Evolutionary conservation across 1,140 invertebrate genomes (phyloP), one percentile per base, ranked within the genome.

Genomic region (Cotesia vestalis): DNA sequence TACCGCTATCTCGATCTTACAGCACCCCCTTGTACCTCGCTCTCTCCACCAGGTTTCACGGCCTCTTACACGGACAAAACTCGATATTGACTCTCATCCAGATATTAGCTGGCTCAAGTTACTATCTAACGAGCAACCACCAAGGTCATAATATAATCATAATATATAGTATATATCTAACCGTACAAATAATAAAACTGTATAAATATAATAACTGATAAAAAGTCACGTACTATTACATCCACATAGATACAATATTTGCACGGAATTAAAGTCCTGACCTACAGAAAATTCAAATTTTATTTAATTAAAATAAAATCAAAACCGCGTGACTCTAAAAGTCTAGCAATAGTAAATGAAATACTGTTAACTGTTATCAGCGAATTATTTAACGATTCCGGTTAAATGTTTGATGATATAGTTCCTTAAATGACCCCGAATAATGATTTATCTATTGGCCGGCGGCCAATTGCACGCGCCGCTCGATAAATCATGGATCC

Each of bases 401-500:
- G 17, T 55, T 55, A 55, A 20, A 20, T 14, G 17, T 14, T 55
- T 14, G 4, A 20, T 59, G 36, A 62, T 36, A 35, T 12, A 62
- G 60, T 62, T 62, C 35, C 34, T 62, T 62, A 62, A 62, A n/a
- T 36, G 36, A 62, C 34, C 34, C 34, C 35, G 34, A 62, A 62
- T 14, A 36, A 36, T 62, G 34, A 62, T 62, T 64, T 81, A 80
- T 82, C 78, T 79, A 82, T 85, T 86, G 83, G 85, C 81, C 68
- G 69, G 35, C 76, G 77, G 80, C 84, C 83, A 84, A 84, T 84
- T 79, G 81, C 78, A 78, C 79, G 74, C 78, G 79, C 78, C 78
- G 80, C 73, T 77, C 82, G 80, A 86, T 85, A 85, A 86, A 86
- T 85, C 81, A 85, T 78, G 79, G 79, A 86, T 85, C 84, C 81